Percentiles rank a stretch among this genome's conserved stretches.
Evolutionary conservation across 1,140 invertebrate species (phyloP).

Genomic region (Eurytemora carolleeae): DNA sequence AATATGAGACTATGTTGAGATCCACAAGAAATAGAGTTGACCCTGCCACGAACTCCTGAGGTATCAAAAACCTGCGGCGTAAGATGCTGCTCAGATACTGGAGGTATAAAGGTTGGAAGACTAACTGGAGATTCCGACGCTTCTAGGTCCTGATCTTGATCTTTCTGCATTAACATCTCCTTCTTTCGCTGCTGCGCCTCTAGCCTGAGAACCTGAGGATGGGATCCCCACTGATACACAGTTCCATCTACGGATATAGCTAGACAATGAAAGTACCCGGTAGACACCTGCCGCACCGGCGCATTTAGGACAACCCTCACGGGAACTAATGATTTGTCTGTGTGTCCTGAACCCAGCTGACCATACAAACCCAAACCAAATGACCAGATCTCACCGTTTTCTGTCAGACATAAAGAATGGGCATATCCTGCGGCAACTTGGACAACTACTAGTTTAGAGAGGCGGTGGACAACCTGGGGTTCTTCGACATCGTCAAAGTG

Average conservation of each 20-base stretch:
- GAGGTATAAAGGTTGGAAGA: not conserved
- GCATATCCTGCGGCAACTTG: slow-evolving; percentile 39
- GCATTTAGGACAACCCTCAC: too few species aligned
- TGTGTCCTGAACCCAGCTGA: slow-evolving; percentile 22
- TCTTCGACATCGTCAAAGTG: slow-evolving; percentile 38
- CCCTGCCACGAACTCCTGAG: slow-evolving; percentile 32
- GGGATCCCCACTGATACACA: not conserved
- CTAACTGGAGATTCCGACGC: not conserved
- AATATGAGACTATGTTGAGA: slow-evolving; percentile 9
- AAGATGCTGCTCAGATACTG: slow-evolving; percentile 28
- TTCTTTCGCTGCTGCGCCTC: not conserved
- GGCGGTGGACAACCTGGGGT: slow-evolving; percentile 26
- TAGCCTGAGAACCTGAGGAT: not conserved
- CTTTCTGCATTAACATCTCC: not conserved
- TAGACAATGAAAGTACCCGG: not conserved
- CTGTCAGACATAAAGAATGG: slow-evolving; percentile 43
- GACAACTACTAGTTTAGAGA: not conserved
- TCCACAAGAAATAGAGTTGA: slow-evolving; percentile 26
- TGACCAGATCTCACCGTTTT: slow-evolving; percentile 30
- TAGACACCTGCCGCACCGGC: too few species aligned
- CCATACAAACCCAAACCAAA: slow-evolving; percentile 7
- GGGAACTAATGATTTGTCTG: too few species aligned
- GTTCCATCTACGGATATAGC: not conserved
- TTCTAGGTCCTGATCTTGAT: not conserved
- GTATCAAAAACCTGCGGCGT: slow-evolving; percentile 35